Evolutionary conservation across 2,113 vertebrate genomes (phyloP), one percentile per base, ranked within the genome.

Genomic region (Paedocypris sp.): DNA sequence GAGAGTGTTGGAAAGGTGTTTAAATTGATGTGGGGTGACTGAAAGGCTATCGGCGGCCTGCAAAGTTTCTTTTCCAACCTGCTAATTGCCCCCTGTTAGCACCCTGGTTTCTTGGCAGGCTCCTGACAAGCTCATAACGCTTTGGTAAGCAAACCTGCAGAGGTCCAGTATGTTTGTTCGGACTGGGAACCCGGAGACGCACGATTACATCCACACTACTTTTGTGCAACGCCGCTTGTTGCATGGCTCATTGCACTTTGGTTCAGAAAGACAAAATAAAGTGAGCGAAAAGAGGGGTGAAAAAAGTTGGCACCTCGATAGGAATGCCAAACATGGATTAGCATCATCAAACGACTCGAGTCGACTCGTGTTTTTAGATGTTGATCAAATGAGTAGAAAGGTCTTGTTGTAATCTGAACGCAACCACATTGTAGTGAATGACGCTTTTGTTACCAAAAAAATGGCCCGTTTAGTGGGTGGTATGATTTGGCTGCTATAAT

Each of bases 1-100:
- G 18, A 3, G 13, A 12, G 25, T 38, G 22, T 47, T 22, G 12
- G 42, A n/a, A n/a, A 48, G 39, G 12, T 58, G 54, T 43, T 58
- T 43, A 58, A 32, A 58, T 45, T 43, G 54, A 58, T 39, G 43
- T 12, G 16, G 39, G 54, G 26, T 50, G 39, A 41, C 13, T 6
- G 38, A 3, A 3, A 23, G 25, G 47, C 5, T 57, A 58, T 58
- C 19, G 5, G 28, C n/a, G 29, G 6, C 10, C 36, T 39, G 36
- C 68, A 29, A 45, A 39, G 43, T 64, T 49, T 68, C 60, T 69
- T 66, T 75, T 73, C 68, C 53, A 65, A 68, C 25, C 66, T 41
- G 58, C 68, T 74, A 74, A 78, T 77, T 71, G 70, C 26, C 63
- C n/a, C 73, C 7, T 82, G 76, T 79, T 75, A 80, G 72, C 36